Conservation (phyloP, 1,140 invertebrate species). For the Cardiocondyla obscurior region DNA sequence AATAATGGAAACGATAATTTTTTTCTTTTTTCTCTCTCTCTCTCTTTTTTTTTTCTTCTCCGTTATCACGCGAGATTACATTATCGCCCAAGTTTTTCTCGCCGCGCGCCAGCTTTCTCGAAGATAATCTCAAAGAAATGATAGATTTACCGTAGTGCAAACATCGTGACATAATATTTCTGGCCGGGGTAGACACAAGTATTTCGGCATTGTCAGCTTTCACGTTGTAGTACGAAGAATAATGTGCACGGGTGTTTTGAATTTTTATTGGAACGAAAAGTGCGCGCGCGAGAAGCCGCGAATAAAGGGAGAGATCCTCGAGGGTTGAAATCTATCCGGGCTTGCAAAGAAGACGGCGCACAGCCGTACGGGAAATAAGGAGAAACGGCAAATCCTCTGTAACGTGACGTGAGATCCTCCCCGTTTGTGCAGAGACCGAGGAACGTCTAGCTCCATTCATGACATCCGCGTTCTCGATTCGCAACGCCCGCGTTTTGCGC, state of each 20-base stretch:
- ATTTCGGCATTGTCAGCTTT: not conserved
- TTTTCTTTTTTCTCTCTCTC: too few species aligned
- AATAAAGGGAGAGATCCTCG: not conserved
- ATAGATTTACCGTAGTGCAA: not conserved
- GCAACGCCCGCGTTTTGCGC: not conserved
- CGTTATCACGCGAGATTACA: not conserved
- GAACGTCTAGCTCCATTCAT: conserved; percentile 43
- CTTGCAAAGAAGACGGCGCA: not conserved
- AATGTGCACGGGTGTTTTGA: not conserved
- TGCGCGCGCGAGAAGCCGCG: not conserved
- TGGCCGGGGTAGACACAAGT: not conserved
- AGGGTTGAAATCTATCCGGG: not conserved
- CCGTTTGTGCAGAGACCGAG: not conserved
- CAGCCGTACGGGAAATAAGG: not conserved
- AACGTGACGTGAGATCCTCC: not conserved
- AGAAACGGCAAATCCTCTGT: not conserved
- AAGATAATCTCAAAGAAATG: not conserved
- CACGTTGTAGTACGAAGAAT: not conserved
- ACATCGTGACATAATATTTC: not conserved
- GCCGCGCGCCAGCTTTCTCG: not conserved
- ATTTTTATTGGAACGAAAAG: not conserved
- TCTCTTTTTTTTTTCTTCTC: too few species aligned
- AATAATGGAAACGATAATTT: not conserved
- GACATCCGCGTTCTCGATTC: conserved; percentile 16
- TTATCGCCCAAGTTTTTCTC: not conserved